phyloP scores from a whole-genome alignment of 2,888 invertebrate genomes.

The Microdon myrmicae region DNA sequence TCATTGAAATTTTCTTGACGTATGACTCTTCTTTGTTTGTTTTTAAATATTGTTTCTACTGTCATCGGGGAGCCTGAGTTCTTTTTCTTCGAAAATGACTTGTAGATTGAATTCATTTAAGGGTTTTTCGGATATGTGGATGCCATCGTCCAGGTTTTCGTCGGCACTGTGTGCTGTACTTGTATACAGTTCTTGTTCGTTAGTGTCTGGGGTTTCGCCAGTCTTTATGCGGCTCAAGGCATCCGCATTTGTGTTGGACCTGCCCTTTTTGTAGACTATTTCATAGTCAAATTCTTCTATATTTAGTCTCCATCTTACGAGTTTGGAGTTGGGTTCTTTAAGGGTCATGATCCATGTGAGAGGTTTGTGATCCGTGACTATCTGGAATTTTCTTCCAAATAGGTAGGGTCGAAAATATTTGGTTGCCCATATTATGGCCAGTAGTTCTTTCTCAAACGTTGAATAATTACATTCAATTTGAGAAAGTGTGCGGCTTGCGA shows the following conservation, averaged over 20 bases:
- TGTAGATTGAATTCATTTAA: conserved; percentile 50
- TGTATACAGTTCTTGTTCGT: not conserved
- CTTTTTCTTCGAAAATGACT: not conserved
- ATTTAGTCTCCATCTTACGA: conserved; percentile 60
- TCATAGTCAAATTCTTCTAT: conserved; percentile 57
- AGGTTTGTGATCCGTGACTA: too few species aligned
- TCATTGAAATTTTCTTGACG: conserved; percentile 1
- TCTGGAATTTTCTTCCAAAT: conserved; percentile 59
- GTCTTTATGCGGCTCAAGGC: conserved; percentile 45
- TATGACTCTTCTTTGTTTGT: conserved; percentile 13
- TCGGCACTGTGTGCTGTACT: conserved; percentile 33
- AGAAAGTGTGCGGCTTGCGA: conserved; percentile 54
- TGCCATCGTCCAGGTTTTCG: conserved; percentile 28
- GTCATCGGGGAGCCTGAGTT: conserved; percentile 5
- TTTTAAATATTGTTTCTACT: conserved; percentile 11
- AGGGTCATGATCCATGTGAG: too few species aligned
- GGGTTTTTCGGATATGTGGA: conserved; percentile 10
- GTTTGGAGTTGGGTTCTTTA: too few species aligned
- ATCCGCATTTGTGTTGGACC: conserved; percentile 43
- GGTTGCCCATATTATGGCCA: conserved; percentile 58
- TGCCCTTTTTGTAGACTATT: conserved; percentile 52
- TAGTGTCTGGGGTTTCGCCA: conserved; percentile 16
- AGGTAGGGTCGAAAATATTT: conserved; percentile 61
- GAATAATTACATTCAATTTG: conserved; percentile 53
- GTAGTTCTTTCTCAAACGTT: conserved; percentile 59